Base-by-base conservation (phyloP, 2,797 vertebrate genomes). In the Pelochelys cantorii region DNA sequence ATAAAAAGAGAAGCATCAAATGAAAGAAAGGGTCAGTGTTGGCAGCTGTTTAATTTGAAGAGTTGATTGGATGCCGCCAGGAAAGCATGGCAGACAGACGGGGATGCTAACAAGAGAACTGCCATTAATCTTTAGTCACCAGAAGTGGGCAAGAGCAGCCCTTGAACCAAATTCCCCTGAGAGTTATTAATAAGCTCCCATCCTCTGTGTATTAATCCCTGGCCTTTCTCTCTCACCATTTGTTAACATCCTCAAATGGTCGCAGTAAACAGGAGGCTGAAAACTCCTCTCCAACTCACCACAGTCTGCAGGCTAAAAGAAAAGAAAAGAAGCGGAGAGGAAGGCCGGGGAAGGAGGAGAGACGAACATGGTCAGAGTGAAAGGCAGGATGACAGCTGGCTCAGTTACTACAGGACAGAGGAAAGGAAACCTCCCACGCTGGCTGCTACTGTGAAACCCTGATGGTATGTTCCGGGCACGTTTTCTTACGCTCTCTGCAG, bases 71-170 rank as follows among this genome's bases (percentile, higher is more conserved):
- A 79, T 56, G 83, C 74, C 87, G 59, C 54, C 83, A 90, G 42
- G 85, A 92, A 91, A 93, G 83, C 77, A 88, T 90, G 81, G 54
- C n/a, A 90, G 59, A 86, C 53, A 90, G 88, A 87, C 83, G 57
- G 37, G 34, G 78, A 92, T 91, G 92, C 60, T 81, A 90, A 80
- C 29, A 71, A 86, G 91, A 94, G 90, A 65, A 77, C 11, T 95
- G 62, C 80, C 87, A 96, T 97, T 95, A 96, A 95, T 97, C 95
- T 91, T 95, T 83, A 31, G 94, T 42, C 96, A 83, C 79, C 79
- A 84, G 90, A 79, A 97, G 95, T 54, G 89, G 59, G 56, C 59
- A 95, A 94, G 81, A 87, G 15, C 88, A 92, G 79, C 91, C 93
- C 91, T 95, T 95, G 90, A 96, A 96, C 95, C 79, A 85, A 83